phyloP scores from a whole-genome alignment of 2,888 invertebrate genomes.

The Synanthedon tipuliformis region DNA sequence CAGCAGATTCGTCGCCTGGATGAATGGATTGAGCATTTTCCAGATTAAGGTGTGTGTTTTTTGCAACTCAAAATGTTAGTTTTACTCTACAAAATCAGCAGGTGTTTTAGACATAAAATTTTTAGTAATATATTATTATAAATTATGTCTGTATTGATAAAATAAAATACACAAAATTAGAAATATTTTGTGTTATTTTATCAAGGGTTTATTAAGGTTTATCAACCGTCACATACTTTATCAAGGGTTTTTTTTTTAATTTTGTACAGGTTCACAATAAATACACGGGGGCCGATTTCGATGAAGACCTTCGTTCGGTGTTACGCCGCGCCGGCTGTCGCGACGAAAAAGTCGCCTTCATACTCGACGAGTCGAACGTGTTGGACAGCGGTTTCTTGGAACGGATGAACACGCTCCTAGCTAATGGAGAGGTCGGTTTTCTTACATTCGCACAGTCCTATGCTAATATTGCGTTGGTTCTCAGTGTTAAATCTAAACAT shows the following conservation, averaged over 20 bases:
- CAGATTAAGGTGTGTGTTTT: constrained; percentile 86
- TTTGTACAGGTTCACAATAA: constrained; percentile 89
- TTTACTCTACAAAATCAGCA: too few relatives aligned
- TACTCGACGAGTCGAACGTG: constrained; percentile 98
- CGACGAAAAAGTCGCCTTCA: constrained; percentile 99
- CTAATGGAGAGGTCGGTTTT: constrained; percentile 88
- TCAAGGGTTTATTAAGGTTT: too few relatives aligned
- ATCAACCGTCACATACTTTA: too few relatives aligned
- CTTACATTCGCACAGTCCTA: too few relatives aligned
- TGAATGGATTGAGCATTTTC: constrained; percentile 99
- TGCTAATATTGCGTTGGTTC: too few relatives aligned
- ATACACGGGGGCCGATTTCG: constrained; percentile 98
- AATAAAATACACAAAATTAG: too few relatives aligned
- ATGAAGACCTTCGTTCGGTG: constrained; percentile 95
- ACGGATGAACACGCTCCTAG: constrained; percentile 98
- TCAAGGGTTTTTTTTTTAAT: not conserved
- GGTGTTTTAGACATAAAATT: too few relatives aligned
- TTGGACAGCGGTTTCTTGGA: constrained; percentile 98
- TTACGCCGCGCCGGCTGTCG: constrained; percentile 89
- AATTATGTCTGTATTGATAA: too few relatives aligned
- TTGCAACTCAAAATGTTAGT: too few relatives aligned
- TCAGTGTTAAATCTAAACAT: too few relatives aligned
- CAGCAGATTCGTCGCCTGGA: constrained; percentile 99
- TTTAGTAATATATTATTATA: too few relatives aligned
- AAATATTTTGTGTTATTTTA: too few relatives aligned